Conservation (phyloP, 2,888 invertebrate genomes). For the Pterobdella sp. region DNA sequence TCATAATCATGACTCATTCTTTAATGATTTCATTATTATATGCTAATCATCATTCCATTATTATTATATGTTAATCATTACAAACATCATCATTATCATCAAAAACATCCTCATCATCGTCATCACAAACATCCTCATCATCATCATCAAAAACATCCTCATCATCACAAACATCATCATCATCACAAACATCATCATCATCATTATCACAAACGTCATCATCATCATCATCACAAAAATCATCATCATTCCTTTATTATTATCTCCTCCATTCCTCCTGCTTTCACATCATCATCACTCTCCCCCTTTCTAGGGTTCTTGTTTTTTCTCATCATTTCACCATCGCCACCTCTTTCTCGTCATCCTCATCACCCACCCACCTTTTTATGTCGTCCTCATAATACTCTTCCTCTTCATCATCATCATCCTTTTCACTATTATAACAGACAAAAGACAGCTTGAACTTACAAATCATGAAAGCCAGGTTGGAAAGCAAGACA, state of each 20-base stretch:
- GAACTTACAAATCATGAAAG: background rate
- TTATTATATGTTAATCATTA: too few species aligned
- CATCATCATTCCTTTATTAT: background rate
- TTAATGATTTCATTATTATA: too few species aligned
- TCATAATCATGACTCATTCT: too few species aligned
- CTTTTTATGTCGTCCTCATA: background rate
- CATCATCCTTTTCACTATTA: background rate
- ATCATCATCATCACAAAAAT: background rate
- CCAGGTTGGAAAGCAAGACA: background rate
- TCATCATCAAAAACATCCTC: background rate
- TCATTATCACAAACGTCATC: background rate
- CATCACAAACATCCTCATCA: background rate
- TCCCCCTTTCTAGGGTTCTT: background rate
- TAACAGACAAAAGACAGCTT: background rate
- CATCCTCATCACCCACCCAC: background rate
- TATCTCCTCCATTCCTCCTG: background rate
- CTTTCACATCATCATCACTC: background rate
- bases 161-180: background rate
- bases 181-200: background rate
- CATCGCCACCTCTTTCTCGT: background rate
- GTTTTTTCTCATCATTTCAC: background rate
- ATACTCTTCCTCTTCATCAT: background rate
- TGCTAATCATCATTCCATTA: too few species aligned
- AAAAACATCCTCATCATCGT: too few species aligned
- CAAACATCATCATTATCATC: too few species aligned